These are phyloP conservation scores for Dastarcus helophoroides DNA, from an alignment of 2,888 invertebrate genomes.

Conservation along the genomic window DNA sequence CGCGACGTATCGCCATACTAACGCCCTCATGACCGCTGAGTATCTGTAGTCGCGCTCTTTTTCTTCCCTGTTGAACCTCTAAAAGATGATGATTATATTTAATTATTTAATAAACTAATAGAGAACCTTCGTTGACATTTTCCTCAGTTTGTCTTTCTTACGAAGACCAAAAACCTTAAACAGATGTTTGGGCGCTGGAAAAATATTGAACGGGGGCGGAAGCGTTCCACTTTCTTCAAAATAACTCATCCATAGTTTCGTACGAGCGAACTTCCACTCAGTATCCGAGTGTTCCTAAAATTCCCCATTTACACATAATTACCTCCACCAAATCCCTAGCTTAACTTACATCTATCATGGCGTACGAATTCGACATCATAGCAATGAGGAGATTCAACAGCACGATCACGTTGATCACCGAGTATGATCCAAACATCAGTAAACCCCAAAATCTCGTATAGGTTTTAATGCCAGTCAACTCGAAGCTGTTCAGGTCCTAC, in stretches of 20 bases:
- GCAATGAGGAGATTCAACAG: constrained; percentile 88
- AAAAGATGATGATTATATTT: constrained; percentile 11
- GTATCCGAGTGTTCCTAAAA: constrained; percentile 80
- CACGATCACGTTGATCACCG: constrained; percentile 89
- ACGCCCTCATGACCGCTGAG: constrained; percentile 73
- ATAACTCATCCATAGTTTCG: constrained; percentile 90
- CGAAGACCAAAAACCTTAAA: constrained; percentile 54
- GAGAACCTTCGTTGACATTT: constrained; percentile 44
- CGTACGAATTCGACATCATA: constrained; percentile 97
- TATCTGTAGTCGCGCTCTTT: constrained; percentile 60
- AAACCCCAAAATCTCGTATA: constrained; percentile 92
- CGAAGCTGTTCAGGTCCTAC: constrained; percentile 80
- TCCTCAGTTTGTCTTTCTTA: constrained; percentile 46
- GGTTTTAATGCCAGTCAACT: constrained; percentile 75
- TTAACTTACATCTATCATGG: constrained; percentile 73
- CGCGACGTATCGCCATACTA: constrained; percentile 88
- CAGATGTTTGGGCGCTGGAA: constrained; percentile 76
- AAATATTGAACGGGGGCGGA: constrained; percentile 87
- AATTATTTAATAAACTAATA: constrained; percentile 4
- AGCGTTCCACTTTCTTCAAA: constrained; percentile 86
- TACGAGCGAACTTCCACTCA: constrained; percentile 95
- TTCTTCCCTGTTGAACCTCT: constrained; percentile 48
- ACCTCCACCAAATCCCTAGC: neutral
- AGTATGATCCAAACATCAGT: constrained; percentile 92
- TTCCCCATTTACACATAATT: too few relatives aligned